phyloP scores from a whole-genome alignment of 2,113 vertebrate genomes.

The Arothron firmamentum region DNA sequence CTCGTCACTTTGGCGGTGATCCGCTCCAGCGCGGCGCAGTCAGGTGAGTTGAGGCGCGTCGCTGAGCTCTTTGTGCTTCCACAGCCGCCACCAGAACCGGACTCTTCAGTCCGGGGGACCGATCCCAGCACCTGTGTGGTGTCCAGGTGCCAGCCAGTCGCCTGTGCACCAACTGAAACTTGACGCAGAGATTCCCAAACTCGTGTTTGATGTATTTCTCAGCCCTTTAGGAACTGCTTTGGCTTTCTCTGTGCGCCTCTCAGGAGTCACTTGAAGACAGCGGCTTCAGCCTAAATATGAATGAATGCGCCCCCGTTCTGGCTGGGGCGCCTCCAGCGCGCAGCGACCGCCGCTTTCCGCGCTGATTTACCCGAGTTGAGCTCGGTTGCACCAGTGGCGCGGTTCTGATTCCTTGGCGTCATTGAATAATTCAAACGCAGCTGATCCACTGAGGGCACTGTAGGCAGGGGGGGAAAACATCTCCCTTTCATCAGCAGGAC shows the following conservation, averaged over 20 bases:
- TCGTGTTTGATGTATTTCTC: too few species aligned
- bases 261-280: too few species aligned
- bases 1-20: conserved; percentile 62
- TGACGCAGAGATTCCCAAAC: too few species aligned
- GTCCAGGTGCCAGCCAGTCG: too few species aligned
- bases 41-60: conserved; percentile 66
- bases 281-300: conserved; percentile 2
- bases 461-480: conserved; percentile 7
- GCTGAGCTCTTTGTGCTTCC: not conserved
- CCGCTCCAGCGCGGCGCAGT: conserved; percentile 62
- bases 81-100: too few species aligned
- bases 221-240: too few species aligned
- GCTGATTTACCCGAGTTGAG: conserved; percentile 21
- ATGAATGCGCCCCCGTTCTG: conserved; percentile 20
- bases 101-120: too few species aligned
- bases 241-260: too few species aligned
- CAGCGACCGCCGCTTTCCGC: not conserved
- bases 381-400: conserved; percentile 21
- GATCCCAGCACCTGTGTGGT: too few species aligned
- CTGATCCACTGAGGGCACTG: conserved; percentile 21
- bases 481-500: conserved; percentile 29
- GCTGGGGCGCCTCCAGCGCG: not conserved
- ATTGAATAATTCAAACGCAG: conserved; percentile 51
- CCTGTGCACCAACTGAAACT: too few species aligned
- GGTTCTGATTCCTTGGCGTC: not conserved